A percentile compares a stretch with the other conserved stretches of the same genome.
Conservation (phyloP, 1,140 invertebrate genomes). For the Psilanteris sp. region DNA sequence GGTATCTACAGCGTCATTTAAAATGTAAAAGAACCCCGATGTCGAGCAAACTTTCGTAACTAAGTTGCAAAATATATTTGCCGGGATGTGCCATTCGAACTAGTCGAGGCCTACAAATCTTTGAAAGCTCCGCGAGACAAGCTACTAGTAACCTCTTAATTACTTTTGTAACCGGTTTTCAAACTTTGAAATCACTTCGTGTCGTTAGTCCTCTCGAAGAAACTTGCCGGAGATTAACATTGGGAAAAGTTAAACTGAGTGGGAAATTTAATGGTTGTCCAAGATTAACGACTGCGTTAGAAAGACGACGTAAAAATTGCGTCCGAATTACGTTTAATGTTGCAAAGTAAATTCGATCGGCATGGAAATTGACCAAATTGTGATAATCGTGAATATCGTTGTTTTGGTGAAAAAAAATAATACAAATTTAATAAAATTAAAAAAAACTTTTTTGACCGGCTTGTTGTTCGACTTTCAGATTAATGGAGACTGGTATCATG, state of each 20-base stretch:
- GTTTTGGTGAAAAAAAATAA: too few species aligned
- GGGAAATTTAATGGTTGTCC: constrained; percentile 32
- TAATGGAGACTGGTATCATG: constrained; percentile 89
- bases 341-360: too few species aligned
- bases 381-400: too few species aligned
- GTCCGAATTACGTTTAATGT: too few species aligned
- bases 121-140: constrained; percentile 27
- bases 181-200: constrained; percentile 49
- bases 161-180: constrained; percentile 49
- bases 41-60: constrained; percentile 18
- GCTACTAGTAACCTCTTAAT: constrained; percentile 47
- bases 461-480: constrained; percentile 83
- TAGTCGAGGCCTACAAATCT: constrained; percentile 38
- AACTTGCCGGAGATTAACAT: constrained; percentile 49
- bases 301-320: not conserved
- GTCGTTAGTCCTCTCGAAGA: constrained; percentile 38
- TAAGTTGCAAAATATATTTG: constrained; percentile 17
- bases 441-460: not conserved
- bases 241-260: constrained; percentile 29
- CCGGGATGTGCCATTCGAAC: constrained; percentile 7
- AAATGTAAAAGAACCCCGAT: too few species aligned
- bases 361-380: too few species aligned
- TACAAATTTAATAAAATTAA: too few species aligned
- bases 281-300: constrained; percentile 22
- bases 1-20: too few species aligned